These are phyloP conservation scores for Natrix natrix DNA, from an alignment of 2,797 vertebrate species.

Conservation along the genomic window DNA sequence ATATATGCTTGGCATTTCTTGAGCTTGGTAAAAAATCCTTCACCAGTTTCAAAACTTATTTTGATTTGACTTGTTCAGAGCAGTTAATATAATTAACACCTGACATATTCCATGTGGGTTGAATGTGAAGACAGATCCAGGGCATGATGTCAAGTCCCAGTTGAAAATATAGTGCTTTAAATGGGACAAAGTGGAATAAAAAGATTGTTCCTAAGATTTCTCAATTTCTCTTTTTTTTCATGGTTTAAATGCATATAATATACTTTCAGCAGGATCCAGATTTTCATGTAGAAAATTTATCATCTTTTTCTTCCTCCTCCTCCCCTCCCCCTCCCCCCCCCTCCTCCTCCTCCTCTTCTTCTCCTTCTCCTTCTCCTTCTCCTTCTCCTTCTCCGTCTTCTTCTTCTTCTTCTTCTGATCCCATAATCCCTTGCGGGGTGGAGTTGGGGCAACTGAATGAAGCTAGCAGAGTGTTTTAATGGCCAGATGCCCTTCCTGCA, in stretches of 20 bases:
- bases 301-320: too few relatives aligned
- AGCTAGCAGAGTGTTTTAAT: too few relatives aligned
- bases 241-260: neutral
- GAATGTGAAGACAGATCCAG: neutral
- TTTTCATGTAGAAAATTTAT: neutral
- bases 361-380: too few relatives aligned
- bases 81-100: neutral
- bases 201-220: neutral
- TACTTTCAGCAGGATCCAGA: neutral
- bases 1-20: neutral
- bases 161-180: neutral
- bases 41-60: neutral
- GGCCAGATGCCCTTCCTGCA: too few relatives aligned
- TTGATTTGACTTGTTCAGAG: neutral
- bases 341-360: too few relatives aligned
- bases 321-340: too few relatives aligned
- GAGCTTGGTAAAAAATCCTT: neutral
- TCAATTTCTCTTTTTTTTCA: neutral
- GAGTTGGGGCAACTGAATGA: too few relatives aligned
- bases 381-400: too few relatives aligned
- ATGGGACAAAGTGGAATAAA: neutral
- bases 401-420: too few relatives aligned
- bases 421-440: too few relatives aligned
- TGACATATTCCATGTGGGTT: neutral
- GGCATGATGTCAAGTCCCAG: neutral